phyloP scores from a whole-genome alignment of 2,888 invertebrate genomes.

The Neoitamus cyanurus region DNA sequence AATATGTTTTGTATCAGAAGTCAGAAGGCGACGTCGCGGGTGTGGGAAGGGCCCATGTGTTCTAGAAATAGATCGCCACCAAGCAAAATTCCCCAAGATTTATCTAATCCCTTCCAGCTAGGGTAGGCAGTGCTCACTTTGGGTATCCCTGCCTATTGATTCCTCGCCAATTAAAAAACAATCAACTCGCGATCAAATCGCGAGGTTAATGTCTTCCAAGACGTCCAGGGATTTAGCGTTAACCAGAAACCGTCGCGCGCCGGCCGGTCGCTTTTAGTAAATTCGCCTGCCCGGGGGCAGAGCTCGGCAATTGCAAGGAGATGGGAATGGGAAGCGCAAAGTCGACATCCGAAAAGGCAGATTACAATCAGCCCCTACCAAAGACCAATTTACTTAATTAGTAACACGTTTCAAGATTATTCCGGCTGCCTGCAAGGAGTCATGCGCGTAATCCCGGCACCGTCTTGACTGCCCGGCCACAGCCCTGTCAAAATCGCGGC shows the following conservation, averaged over 20 bases:
- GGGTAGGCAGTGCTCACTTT: neutral
- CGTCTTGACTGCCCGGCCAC: neutral
- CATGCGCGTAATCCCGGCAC: slow-evolving; percentile 9
- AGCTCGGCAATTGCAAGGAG: neutral
- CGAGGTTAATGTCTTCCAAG: slow-evolving; percentile 7
- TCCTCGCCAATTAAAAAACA: slow-evolving; percentile 43
- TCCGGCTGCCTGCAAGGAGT: slow-evolving; percentile 15
- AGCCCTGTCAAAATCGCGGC: slow-evolving; percentile 14
- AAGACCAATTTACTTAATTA: slow-evolving; percentile 48
- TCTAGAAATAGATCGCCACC: neutral
- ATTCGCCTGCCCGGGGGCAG: neutral
- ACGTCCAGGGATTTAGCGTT: neutral
- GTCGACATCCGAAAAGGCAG: slow-evolving; percentile 43
- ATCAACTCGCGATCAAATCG: slow-evolving; percentile 38
- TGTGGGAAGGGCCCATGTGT: neutral
- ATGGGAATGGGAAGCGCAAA: slow-evolving; percentile 7
- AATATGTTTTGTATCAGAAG: neutral
- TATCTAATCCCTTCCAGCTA: neutral
- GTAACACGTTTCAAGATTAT: slow-evolving; percentile 47
- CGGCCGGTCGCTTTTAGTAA: neutral
- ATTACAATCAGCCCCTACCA: slow-evolving; percentile 36
- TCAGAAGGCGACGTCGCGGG: neutral
- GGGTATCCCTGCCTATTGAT: slow-evolving; percentile 18
- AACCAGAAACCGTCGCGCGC: neutral
- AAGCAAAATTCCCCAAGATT: neutral